Evolutionary conservation across 2,888 invertebrate genomes (phyloP).

Genomic region (Epirrhoe alternata): DNA sequence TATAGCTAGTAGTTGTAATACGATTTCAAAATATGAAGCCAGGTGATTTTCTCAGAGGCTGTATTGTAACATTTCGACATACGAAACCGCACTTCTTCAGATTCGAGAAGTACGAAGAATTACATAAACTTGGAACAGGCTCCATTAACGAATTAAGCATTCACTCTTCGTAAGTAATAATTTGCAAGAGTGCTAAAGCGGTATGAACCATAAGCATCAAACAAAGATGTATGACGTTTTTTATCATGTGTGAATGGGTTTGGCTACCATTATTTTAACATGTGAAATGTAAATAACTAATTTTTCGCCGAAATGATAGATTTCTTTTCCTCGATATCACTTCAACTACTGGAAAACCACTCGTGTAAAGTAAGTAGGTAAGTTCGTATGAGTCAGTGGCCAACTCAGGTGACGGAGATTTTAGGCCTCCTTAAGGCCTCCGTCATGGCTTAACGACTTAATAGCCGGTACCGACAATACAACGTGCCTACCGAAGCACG

Average conservation of each 20-base stretch:
- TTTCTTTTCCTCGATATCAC: too few relatives aligned
- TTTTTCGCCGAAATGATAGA: too few relatives aligned
- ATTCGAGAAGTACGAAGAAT: conserved; percentile 16
- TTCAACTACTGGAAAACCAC: too few relatives aligned
- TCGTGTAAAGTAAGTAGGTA: too few relatives aligned
- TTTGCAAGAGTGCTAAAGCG: conserved; percentile 4
- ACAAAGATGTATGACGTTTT: background rate
- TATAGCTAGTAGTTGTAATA: background rate
- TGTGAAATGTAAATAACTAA: too few relatives aligned
- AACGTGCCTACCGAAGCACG: too few relatives aligned
- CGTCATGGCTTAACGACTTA: too few relatives aligned
- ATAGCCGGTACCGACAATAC: too few relatives aligned
- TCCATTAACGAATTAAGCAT: conserved; percentile 58
- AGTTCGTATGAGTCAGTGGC: too few relatives aligned
- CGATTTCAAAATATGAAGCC: background rate
- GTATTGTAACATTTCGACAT: conserved; percentile 13
- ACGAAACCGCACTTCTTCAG: conserved; percentile 13
- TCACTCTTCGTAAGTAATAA: conserved; percentile 37
- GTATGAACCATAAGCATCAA: conserved; percentile 4
- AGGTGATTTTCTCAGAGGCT: background rate
- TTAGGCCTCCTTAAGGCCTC: too few relatives aligned
- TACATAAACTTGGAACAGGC: conserved; percentile 41
- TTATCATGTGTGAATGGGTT: background rate
- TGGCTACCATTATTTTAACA: too few relatives aligned
- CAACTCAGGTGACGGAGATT: too few relatives aligned